These are phyloP conservation scores for Arctopsyche grandis DNA, from an alignment of 1,140 invertebrate species.

Conservation along the genomic window DNA sequence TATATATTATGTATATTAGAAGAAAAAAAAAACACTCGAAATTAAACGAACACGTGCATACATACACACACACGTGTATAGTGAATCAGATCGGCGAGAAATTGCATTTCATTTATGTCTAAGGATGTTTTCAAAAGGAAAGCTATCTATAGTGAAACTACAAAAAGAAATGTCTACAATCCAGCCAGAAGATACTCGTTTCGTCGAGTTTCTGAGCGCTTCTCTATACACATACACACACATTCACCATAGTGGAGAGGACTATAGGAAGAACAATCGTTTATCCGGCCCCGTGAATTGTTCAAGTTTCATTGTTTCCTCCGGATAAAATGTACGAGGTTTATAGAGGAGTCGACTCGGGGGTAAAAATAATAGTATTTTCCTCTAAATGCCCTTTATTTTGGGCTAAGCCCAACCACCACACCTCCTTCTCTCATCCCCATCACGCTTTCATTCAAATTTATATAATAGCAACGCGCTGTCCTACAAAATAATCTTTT, in stretches of 20 bases:
- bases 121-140: conserved; percentile 11
- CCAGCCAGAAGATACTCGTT: background rate
- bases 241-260: background rate
- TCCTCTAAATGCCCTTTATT: conserved; percentile 20
- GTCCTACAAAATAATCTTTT: conserved; percentile 22
- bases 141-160: background rate
- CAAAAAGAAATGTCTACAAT: background rate
- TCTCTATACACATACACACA: background rate
- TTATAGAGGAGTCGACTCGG: background rate
- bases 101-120: conserved; percentile 4
- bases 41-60: too few species aligned
- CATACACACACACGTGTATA: too few species aligned
- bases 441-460: conserved; percentile 11
- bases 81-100: background rate
- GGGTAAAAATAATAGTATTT: conserved; percentile 10
- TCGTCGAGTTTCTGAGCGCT: background rate
- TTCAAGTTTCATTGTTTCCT: conserved; percentile 21
- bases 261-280: conserved; percentile 7
- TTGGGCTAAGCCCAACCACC: background rate
- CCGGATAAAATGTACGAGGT: conserved; percentile 9
- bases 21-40: background rate
- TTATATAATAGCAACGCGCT: background rate
- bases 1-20: background rate
- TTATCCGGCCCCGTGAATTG: conserved; percentile 20
- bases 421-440: background rate